Percentiles rank a stretch among this genome's conserved stretches.
Conservation (phyloP, 2,888 invertebrate genomes). For the Azorinus chamasolen region DNA sequence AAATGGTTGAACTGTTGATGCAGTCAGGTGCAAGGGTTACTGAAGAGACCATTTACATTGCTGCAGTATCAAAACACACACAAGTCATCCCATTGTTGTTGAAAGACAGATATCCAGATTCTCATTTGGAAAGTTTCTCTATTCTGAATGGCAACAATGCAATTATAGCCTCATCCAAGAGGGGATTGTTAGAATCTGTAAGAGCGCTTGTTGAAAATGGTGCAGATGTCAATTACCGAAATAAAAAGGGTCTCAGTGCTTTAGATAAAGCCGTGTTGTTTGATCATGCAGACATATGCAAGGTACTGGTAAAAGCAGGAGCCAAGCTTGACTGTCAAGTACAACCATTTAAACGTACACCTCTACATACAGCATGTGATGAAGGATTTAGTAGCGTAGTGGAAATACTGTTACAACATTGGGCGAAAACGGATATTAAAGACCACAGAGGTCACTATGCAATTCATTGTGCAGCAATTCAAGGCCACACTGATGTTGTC, state of each 20-base stretch:
- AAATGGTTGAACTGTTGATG: slow-evolving; percentile 23
- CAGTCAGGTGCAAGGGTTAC: slow-evolving; percentile 16
- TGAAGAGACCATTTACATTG: slow-evolving; percentile 40
- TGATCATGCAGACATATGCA: slow-evolving; percentile 12
- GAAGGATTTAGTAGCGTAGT: slow-evolving; percentile 12
- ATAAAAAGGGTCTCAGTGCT: slow-evolving; percentile 11
- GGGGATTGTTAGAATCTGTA: slow-evolving; percentile 18
- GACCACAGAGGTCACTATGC: slow-evolving; percentile 50
- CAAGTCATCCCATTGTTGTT: slow-evolving; percentile 20
- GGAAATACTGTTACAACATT: slow-evolving; percentile 14
- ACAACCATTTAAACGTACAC: slow-evolving; percentile 38
- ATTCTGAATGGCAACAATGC: slow-evolving; percentile 23
- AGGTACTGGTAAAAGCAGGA: slow-evolving; percentile 22
- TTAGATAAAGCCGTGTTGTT: slow-evolving; percentile 22
- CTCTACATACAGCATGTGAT: slow-evolving; percentile 50
- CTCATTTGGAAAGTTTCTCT: not conserved
- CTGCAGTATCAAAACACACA: slow-evolving; percentile 10
- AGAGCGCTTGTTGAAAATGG: not conserved
- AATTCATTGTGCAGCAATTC: slow-evolving; percentile 44
- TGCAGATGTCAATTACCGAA: slow-evolving; percentile 1
- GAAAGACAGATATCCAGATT: too few species aligned
- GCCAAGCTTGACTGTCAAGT: slow-evolving; percentile 24
- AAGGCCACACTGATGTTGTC: slow-evolving; percentile 25
- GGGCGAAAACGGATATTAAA: slow-evolving; percentile 30
- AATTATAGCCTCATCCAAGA: slow-evolving; percentile 34